Evolutionary conservation across 2,113 vertebrate genomes (phyloP), one percentile per base, ranked within the genome.

Genomic region (Laterallus jamaicensis): DNA sequence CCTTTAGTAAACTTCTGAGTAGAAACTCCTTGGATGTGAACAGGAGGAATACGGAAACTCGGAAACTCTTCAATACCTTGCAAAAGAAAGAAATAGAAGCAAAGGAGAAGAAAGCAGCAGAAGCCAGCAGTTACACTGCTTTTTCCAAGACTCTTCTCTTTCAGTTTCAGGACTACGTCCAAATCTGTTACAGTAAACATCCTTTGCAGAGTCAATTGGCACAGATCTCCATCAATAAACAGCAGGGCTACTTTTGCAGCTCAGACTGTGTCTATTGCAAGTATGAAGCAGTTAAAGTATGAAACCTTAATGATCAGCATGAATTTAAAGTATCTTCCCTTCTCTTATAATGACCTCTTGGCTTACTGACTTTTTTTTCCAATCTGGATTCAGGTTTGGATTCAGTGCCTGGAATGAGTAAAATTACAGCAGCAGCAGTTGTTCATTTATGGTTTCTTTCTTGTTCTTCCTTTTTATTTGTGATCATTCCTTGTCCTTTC

Each of bases 331-430:
- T 68, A 49, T 71, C 58, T 82, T 90, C 20, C 20, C n/a, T 88
- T 94, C 52, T 66, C 37, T 70, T 73, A 94, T 90, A 96, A 87
- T 56, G 58, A 67, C 35, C 54, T 88, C 12, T 82, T 95, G 82
- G 75, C 42, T 83, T 92, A 42, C 64, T 82, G 67, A 56, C 35
- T 81, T 86, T 88, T 7, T 94, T 86, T 95, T 93, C 83, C 94
- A 88, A 13, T 28, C 24, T 64, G 66, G 25, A 31, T 94, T 67
- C 67, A 80, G 35, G 25, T 86, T 95, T 92, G 44, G 24, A 63
- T 82, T 77, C 56, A 28, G 17, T 76, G 79, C 29, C 71, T 40
- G 39, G 40, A 58, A 28, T 78, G 55, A 91, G 67, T 47, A 75
- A 84, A 86, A 74, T 14, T 83, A 73, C 47, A 79, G 77, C 58